Base-by-base conservation (phyloP, 2,113 vertebrate species). In the Naja naja region DNA sequence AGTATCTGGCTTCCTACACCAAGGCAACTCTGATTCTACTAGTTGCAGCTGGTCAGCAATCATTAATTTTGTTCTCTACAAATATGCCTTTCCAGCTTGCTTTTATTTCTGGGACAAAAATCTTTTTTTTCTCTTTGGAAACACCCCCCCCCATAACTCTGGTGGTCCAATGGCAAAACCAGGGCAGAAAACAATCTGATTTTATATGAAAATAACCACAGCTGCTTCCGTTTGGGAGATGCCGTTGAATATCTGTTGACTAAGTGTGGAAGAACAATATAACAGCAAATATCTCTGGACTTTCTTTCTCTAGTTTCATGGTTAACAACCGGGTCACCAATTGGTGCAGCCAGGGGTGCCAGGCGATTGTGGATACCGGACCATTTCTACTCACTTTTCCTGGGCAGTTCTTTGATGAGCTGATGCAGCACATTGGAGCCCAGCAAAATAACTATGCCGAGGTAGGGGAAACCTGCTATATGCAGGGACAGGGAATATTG, bases 331-430 rank as follows among this genome's bases (percentile, higher is more conserved):
- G 93, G 58, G 90, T 95, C 58, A 95, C 93, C 3, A 93, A 96
- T 88, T 97, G 94, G 96, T 97, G 97, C 74, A 96, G 96, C 52
- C 91, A 92, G 52, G 97, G 97, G 74, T 98, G 97, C 93, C 97
- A 97, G 95, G 96, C 95, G 10, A 95, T 97, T 18, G 95, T 97
- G 34, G 98, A 98, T 92, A 98, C 97, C 3, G 97, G 97, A 86
- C 98, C 97, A 43, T 97, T 97, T 4, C 91, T 90, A 49, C 95
- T 97, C 85, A 96, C 97, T 39, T 97, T 93, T 25, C 97, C 97
- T 81, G 52, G 91, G 27, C 54, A 95, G 39, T 0, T 94, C 94
- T 56, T 98, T 64, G 89, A 89, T 54, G 0, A 22, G 39, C 94
- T 97, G 91, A 96, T 98, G 96, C 90, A 97, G 91, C 39, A 55